A percentile compares a stretch with the other conserved stretches of the same genome.
Evolutionary conservation across 2,797 vertebrate species (phyloP).

Genomic region (Acanthurus lineatus): DNA sequence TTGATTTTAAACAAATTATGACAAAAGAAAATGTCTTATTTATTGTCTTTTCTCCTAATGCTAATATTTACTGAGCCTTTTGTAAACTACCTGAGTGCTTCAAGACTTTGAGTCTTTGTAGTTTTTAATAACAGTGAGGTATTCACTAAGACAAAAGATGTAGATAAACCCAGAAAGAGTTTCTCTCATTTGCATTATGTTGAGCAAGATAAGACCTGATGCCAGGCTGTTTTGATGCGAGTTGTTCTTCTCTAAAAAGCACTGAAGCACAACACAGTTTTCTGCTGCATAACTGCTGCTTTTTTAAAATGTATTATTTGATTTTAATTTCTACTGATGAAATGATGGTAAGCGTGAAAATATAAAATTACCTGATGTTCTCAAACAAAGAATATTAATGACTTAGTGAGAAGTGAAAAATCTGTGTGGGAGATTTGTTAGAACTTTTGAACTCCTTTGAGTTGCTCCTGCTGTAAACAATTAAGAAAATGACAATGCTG

Average conservation of each 20-base stretch:
- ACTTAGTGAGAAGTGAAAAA: background rate
- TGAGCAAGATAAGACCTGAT: background rate
- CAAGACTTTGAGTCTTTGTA: background rate
- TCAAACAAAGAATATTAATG: background rate
- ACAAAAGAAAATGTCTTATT: too few species aligned
- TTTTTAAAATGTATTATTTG: too few species aligned
- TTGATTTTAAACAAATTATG: too few species aligned
- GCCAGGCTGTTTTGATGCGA: background rate
- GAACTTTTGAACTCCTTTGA: background rate
- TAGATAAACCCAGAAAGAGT: background rate
- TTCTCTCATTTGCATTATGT: conserved; percentile 1
- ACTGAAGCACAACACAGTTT: background rate
- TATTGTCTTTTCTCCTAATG: too few species aligned
- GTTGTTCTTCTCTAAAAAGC: background rate
- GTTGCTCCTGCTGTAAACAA: background rate
- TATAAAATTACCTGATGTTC: background rate
- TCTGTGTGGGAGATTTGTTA: background rate
- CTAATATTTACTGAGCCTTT: too few species aligned
- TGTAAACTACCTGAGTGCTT: background rate
- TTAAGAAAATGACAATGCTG: background rate
- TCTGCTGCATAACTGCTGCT: background rate
- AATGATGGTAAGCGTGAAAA: background rate
- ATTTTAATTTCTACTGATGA: background rate
- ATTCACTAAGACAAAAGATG: background rate
- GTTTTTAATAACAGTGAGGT: background rate